Evolutionary conservation across 2,797 vertebrate species (phyloP), one percentile per base, ranked within the genome.

Genomic region (Clarias pachynema): DNA sequence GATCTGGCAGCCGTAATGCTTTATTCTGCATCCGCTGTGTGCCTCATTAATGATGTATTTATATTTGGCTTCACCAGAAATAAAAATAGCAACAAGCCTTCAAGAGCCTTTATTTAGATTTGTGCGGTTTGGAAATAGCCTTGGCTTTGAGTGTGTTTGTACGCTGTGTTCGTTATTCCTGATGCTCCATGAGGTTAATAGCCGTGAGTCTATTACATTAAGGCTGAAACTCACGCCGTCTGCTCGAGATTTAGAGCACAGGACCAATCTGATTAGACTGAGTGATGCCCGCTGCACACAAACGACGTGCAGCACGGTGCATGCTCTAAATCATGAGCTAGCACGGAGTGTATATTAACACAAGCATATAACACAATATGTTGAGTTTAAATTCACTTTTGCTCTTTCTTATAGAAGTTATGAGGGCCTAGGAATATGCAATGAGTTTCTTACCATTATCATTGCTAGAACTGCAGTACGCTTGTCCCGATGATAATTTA

Each of bases 61-160:
- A 92, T 93, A 93, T 89, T 80, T 89, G 86, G 87, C 79, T 86
- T 87, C 89, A 91, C 88, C 90, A 91, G 92, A 86, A 91, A 91
- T 91, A 93, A 90, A 93, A 95, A 94, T 93, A 94, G 92, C 88
- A 93, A 88, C 91, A 90, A 89, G 92, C 92, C 87, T 91, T 90
- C 90, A 87, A 91, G 87, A 93, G 89, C 90, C 89, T 92, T 92
- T 93, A 91, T 92, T 93, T 91, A 88, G 87, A 88, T 53, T 86
- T 87, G 79, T 89, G 91, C 8, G 62, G 83, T 85, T 86, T 87
- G 91, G 44, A 92, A 91, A 94, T 89, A 93, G 93, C 92, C 88
- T 85, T 85, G 81, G 72, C 89, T 69, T 86, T 93, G 88, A 89
- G 88, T 87, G 84, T 87, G 79, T 66, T 80, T 31, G 40, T 80